These are phyloP conservation scores for Baronia brevicornis DNA, from an alignment of 2,888 invertebrate species.

Conservation along the genomic window DNA sequence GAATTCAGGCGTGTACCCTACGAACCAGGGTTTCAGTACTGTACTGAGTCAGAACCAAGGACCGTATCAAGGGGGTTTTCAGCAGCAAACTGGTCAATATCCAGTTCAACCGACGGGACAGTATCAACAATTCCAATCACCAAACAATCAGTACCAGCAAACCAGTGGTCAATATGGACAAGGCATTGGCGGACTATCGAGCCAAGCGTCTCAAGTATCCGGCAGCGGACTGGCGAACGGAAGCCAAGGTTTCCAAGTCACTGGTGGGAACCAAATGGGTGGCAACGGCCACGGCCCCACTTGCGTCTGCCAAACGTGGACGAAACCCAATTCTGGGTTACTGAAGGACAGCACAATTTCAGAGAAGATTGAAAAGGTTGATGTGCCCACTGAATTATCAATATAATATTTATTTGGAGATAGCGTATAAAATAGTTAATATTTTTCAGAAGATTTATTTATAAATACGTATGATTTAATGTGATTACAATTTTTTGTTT, in stretches of 20 bases:
- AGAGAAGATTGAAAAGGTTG: constrained; percentile 29
- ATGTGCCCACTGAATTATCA: constrained; percentile 19
- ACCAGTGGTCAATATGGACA: constrained; percentile 13
- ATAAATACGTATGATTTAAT: no score
- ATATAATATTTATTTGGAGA: not conserved
- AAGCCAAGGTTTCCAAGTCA: constrained; percentile 34
- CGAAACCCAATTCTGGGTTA: constrained; percentile 38
- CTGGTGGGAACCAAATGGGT: constrained; percentile 31
- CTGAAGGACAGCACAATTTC: constrained; percentile 20
- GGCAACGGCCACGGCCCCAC: constrained; percentile 41
- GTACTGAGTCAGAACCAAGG: constrained; percentile 21
- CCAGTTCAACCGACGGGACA: constrained; percentile 16
- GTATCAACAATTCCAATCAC: constrained; percentile 15
- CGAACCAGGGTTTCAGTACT: constrained; percentile 8
- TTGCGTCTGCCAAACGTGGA: constrained; percentile 64
- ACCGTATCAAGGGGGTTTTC: constrained; percentile 24
- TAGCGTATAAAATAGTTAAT: no score
- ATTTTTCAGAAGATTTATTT: no score
- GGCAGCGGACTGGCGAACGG: constrained; percentile 16
- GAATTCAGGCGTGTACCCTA: constrained; percentile 16
- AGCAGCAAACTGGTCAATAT: constrained; percentile 17
- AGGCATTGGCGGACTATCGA: constrained; percentile 7
- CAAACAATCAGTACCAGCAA: constrained; percentile 10
- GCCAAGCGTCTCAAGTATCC: constrained; percentile 10
- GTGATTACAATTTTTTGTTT: no score